Percentiles rank a stretch among this genome's conserved stretches.
Conservation (phyloP, 2,888 invertebrate species). For the Elgonia sp. region DNA sequence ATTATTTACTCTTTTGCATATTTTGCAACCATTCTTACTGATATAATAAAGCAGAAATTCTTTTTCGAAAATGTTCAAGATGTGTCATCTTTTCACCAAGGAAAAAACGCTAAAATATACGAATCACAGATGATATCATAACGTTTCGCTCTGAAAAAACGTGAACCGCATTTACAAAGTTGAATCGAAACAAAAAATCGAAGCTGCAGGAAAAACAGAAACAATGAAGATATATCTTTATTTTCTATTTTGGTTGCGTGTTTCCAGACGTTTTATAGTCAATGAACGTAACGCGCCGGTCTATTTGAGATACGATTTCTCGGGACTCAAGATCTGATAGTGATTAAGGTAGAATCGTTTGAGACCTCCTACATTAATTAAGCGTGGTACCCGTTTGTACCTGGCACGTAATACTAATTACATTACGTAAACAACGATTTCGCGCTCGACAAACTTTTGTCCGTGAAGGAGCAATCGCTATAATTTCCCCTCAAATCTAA, state of each 20-base stretch:
- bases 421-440: constrained; percentile 74
- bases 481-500: constrained; percentile 73
- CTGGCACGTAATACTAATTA: constrained; percentile 76
- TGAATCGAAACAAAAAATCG: constrained; percentile 23
- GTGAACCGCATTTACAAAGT: constrained; percentile 7
- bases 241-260: constrained; percentile 69
- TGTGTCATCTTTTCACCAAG: not conserved
- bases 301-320: constrained; percentile 73
- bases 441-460: constrained; percentile 76
- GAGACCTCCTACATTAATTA: constrained; percentile 72
- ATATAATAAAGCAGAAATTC: no score
- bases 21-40: no score
- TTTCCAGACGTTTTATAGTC: constrained; percentile 61
- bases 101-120: constrained; percentile 33
- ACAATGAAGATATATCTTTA: constrained; percentile 62
- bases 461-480: constrained; percentile 75
- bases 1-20: no score
- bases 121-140: constrained; percentile 21
- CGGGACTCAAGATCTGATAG: constrained; percentile 66
- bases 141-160: constrained; percentile 3
- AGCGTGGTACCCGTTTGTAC: constrained; percentile 73
- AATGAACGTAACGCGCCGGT: constrained; percentile 68
- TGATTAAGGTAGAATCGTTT: constrained; percentile 68
- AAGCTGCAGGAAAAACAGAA: constrained; percentile 31
- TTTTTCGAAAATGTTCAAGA: no score